Percentiles rank a stretch among this genome's conserved stretches.
Conservation (phyloP, 2,113 vertebrate species). For the Mystacornis crossleyi region DNA sequence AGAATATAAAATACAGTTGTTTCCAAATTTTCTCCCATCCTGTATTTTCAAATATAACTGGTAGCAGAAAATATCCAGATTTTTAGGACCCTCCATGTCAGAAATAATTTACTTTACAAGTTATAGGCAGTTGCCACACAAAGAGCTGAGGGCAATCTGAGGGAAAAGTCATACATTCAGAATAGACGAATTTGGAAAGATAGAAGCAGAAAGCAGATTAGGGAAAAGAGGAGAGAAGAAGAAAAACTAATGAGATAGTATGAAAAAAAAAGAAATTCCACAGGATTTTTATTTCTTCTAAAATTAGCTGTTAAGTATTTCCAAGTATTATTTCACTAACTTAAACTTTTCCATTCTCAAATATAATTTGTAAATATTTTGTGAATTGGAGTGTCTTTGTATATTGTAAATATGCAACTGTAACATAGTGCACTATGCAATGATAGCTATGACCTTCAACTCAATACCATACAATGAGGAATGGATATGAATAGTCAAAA, state of each 20-base stretch:
- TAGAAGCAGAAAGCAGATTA: not conserved
- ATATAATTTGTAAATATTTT: not conserved
- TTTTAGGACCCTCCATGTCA: not conserved
- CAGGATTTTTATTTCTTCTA: not conserved
- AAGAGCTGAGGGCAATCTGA: not conserved
- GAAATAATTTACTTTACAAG: not conserved
- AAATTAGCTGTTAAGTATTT: not conserved
- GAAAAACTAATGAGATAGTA: fast-evolving
- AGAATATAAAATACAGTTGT: not conserved
- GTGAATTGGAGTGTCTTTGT: not conserved
- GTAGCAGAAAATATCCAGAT: not conserved
- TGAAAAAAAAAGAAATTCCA: not conserved
- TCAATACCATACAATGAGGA: not conserved
- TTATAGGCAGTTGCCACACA: not conserved
- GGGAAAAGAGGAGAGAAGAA: not conserved
- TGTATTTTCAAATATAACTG: not conserved
- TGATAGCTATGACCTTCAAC: not conserved
- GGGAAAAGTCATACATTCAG: not conserved
- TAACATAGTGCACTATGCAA: not conserved
- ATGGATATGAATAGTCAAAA: not conserved
- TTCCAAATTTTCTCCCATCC: not conserved
- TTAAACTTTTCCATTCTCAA: not conserved
- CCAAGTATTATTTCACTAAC: not conserved
- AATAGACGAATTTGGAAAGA: not conserved
- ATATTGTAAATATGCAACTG: not conserved